Conservation (phyloP, 2,888 invertebrate species). For the Shargacucullia verbasci region DNA sequence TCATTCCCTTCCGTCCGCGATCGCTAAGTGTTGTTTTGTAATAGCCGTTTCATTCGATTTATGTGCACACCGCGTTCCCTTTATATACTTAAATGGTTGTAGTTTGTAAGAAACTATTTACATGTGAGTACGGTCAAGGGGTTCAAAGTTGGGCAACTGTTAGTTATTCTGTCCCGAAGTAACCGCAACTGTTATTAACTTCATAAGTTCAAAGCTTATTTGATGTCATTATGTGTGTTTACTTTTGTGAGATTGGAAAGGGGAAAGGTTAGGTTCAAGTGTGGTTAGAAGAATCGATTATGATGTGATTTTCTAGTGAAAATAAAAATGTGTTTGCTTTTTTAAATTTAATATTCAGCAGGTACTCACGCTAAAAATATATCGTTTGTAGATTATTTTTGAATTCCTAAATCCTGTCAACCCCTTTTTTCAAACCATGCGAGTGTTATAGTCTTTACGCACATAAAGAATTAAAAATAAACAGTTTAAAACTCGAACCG, state of each 20-base stretch:
- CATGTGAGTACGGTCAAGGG: conserved; percentile 63
- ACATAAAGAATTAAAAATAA: conserved; percentile 17
- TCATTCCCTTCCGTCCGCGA: conserved; percentile 21
- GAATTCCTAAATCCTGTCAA: too few relatives aligned
- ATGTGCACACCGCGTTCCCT: conserved; percentile 57
- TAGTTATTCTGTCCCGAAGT: conserved; percentile 49
- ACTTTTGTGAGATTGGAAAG: conserved; percentile 26
- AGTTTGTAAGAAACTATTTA: conserved; percentile 66
- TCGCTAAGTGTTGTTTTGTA: conserved; percentile 43
- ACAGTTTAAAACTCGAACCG: conserved; percentile 11
- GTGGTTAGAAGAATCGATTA: conserved; percentile 6
- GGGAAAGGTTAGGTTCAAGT: conserved; percentile 16
- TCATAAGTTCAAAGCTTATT: conserved; percentile 51
- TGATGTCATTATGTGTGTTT: conserved; percentile 47
- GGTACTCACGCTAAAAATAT: too few relatives aligned
- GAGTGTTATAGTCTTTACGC: background rate
- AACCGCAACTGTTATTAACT: conserved; percentile 57
- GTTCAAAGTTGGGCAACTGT: conserved; percentile 38
- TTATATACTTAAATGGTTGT: conserved; percentile 56
- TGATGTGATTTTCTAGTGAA: background rate
- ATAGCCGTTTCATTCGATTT: conserved; percentile 56
- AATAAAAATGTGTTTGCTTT: too few relatives aligned
- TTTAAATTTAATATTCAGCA: too few relatives aligned
- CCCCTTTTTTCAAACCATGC: too few relatives aligned
- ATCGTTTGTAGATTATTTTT: too few relatives aligned